Evolutionary conservation across 2,797 vertebrate genomes (phyloP).

Genomic region (Philypnodon macrostomus): DNA sequence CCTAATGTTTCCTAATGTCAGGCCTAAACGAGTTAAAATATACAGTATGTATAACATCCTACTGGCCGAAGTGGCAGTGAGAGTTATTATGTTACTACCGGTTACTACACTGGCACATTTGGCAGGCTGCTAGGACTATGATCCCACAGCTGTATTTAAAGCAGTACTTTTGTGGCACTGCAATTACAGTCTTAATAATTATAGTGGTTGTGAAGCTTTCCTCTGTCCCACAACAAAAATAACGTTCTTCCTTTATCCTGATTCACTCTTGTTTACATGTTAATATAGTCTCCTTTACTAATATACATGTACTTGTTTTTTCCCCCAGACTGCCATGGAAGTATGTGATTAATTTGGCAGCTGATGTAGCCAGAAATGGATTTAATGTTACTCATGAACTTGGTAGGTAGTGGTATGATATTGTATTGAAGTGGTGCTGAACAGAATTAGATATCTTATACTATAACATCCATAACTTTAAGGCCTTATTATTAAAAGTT

Average conservation of each 20-base stretch:
- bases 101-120: too few relatives aligned
- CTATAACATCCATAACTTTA: too few relatives aligned
- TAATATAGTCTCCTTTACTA: background rate
- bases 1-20: too few relatives aligned
- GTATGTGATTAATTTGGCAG: slow-evolving; percentile 83
- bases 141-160: slow-evolving; percentile 1
- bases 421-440: slow-evolving; percentile 10
- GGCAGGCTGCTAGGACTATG: too few relatives aligned
- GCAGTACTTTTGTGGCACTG: slow-evolving; percentile 9
- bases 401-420: slow-evolving; percentile 76
- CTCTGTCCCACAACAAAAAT: slow-evolving; percentile 7
- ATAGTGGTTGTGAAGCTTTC: slow-evolving; percentile 18
- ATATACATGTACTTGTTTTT: background rate
- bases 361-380: slow-evolving; percentile 86
- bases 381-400: slow-evolving; percentile 96
- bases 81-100: too few relatives aligned
- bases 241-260: background rate
- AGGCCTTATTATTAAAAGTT: too few relatives aligned
- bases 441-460: too few relatives aligned
- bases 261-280: background rate
- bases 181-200: slow-evolving; percentile 50
- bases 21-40: too few relatives aligned
- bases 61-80: too few relatives aligned
- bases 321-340: slow-evolving; percentile 88
- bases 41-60: too few relatives aligned